Evolutionary conservation across 2,888 invertebrate genomes (phyloP), one percentile per base, ranked within the genome.

Genomic region (Tanypteryx hageni): DNA sequence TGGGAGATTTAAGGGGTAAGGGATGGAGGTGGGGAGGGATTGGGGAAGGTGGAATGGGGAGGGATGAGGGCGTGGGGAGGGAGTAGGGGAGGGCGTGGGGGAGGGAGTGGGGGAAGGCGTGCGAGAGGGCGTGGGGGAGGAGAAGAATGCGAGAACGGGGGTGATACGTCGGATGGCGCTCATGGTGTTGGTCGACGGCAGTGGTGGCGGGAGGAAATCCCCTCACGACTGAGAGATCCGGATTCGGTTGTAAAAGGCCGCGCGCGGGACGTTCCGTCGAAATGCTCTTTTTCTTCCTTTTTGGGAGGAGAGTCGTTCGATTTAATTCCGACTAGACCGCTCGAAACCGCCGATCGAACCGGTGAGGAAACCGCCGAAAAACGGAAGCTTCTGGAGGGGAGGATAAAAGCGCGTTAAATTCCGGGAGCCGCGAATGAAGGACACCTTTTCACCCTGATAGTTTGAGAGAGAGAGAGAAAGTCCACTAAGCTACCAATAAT

Each of bases 351-450:
- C 13, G 22, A 76, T 27, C 27, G 76, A 22, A 76, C 76, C 76
- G 18, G 76, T 13, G 27, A 76, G 27, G 13, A 27, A 27, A 76
- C 76, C 76, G 27, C 76, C 76, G 76, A 76, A 76, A 76, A 76
- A 76, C 22, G 27, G 13, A 76, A 11, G 22, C 76, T 68, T 68
- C n/a, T 4, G 22, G 13, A 2, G 76, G 76, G 13, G 68, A 44
- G 76, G 22, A 76, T 76, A 76, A 76, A 76, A 76, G 76, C 22
- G 76, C 76, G 76, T 76, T 27, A 76, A 76, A 76, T 76, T 76
- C 76, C 76, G 22, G 27, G 76, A 27, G 76, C 76, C 76, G 76
- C 27, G 76, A 22, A 76, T 27, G 76, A 76, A 76, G 76, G 76
- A 76, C 76, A 76, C 76, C 76, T 76, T 76, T 76, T 22, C 27